Conservation (phyloP, 2,113 vertebrate species). For the Oxygymnocypris stewartii region DNA sequence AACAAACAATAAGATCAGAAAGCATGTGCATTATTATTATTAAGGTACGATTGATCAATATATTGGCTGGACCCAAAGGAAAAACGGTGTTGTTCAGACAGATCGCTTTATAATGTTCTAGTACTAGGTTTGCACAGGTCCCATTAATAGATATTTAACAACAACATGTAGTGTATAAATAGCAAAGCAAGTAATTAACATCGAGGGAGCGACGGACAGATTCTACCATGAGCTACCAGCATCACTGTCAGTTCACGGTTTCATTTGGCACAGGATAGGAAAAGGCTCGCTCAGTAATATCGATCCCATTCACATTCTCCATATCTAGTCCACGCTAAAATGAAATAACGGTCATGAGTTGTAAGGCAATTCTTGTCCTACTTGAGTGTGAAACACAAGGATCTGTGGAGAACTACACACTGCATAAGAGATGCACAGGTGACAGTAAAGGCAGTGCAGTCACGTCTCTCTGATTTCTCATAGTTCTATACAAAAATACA, state of each 20-base stretch:
- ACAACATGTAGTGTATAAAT: neutral
- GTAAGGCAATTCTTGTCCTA: neutral
- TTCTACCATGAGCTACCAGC: neutral
- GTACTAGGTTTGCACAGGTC: neutral
- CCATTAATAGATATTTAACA: neutral
- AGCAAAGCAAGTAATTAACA: neutral
- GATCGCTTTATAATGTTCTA: neutral
- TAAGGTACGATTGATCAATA: neutral
- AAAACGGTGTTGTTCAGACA: neutral
- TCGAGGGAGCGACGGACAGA: neutral
- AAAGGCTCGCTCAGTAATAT: neutral
- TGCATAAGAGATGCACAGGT: constrained; percentile 37
- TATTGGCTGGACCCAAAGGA: neutral
- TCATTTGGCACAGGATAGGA: neutral
- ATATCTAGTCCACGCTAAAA: neutral
- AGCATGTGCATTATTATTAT: neutral
- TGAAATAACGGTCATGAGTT: neutral
- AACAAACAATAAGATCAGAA: neutral
- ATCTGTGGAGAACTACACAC: neutral
- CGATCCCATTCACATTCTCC: neutral
- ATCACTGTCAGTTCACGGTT: neutral
- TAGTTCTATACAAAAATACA: constrained; percentile 82
- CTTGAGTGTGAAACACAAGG: neutral
- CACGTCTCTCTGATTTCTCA: constrained; percentile 61
- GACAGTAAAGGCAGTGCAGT: constrained; percentile 39